Base-by-base conservation (phyloP, 92 coral and sea anemone species). In the Diadumene lineata region DNA sequence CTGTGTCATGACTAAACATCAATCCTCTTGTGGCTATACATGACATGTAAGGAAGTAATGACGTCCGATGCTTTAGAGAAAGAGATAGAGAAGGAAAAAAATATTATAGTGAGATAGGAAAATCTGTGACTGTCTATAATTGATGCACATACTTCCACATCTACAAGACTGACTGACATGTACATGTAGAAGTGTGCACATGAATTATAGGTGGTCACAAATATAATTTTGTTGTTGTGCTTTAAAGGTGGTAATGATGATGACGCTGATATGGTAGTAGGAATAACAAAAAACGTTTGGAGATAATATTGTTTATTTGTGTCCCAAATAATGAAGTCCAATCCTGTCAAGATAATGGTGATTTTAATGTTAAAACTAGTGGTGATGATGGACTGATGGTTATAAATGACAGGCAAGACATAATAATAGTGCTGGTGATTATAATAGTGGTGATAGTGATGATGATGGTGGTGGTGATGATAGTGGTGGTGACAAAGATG, bases 11-110 rank as follows among this genome's bases (percentile, higher is more conserved):
- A 46, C 81, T 66, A 72, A 86, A 92, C 82, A 93, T 88, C 66
- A 94, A 57, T 9, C 98, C 98, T 71, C 98, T 75, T 68, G 92
- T 85, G 13, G 97, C 92, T 29, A 94, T 74, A 60, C 89, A 83
- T 0, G 98, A 86, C 73, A 87, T 90, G 85, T 94, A 94, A 64
- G 90, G 87, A 61, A 80, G 82, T 72, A 94, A 76, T 10, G 93
- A 83, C 33, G 88, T 78, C 28, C 93, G 97, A 55, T 92, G 93
- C 98, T 94, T 78, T 50, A 74, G 58, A 56, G 55, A 0, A 23
- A 8, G n/a, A 56, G 69, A 50, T 21, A 28, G 4, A 21, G 1
- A n/a, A 8, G 48, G 13, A 38, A 22, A 16, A 16, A 22, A 8
- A 16, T 8, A 53, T 3, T 6, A 2, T 53, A 2, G n/a, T 53